Percentiles rank a stretch among this genome's conserved stretches.
phyloP scores from a whole-genome alignment of 2,113 vertebrate genomes.

The Chaenocephalus aceratus region DNA sequence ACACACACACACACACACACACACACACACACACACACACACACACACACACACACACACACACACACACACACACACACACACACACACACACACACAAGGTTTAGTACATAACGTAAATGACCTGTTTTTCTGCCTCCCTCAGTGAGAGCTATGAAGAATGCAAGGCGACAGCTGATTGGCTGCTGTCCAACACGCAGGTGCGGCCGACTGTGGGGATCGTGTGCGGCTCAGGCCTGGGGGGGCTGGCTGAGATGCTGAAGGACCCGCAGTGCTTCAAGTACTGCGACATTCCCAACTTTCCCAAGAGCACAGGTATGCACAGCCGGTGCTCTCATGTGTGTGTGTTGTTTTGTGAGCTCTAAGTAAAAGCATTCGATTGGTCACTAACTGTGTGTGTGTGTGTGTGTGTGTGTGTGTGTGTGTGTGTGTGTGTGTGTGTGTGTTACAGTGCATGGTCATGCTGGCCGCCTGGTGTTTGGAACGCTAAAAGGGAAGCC shows the following conservation, averaged over 20 bases:
- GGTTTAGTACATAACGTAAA: not conserved
- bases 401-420: constrained; percentile 4
- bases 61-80: too few relatives aligned
- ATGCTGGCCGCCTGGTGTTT: constrained; percentile 89
- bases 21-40: too few relatives aligned
- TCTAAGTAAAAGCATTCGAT: not conserved
- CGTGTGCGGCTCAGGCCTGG: constrained; percentile 91
- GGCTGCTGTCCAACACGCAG: constrained; percentile 82
- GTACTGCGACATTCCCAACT: constrained; percentile 89
- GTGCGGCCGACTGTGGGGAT: constrained; percentile 87
- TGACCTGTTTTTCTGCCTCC: not conserved
- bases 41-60: too few relatives aligned
- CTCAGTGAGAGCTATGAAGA: constrained; percentile 84
- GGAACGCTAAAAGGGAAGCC: constrained; percentile 87
- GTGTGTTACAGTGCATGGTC: constrained; percentile 87
- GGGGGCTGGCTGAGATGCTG: constrained; percentile 84
- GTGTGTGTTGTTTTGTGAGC: not conserved
- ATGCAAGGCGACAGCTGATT: constrained; percentile 83
- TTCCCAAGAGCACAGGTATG: constrained; percentile 86
- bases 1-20: too few relatives aligned
- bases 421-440: constrained; percentile 43
- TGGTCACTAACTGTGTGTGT: constrained; percentile 31
- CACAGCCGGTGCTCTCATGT: not conserved
- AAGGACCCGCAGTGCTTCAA: constrained; percentile 83
- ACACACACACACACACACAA: too few relatives aligned